Evolutionary conservation across 1,140 invertebrate genomes (phyloP), one percentile per base, ranked within the genome.

Genomic region (Probaryconus sp.): DNA sequence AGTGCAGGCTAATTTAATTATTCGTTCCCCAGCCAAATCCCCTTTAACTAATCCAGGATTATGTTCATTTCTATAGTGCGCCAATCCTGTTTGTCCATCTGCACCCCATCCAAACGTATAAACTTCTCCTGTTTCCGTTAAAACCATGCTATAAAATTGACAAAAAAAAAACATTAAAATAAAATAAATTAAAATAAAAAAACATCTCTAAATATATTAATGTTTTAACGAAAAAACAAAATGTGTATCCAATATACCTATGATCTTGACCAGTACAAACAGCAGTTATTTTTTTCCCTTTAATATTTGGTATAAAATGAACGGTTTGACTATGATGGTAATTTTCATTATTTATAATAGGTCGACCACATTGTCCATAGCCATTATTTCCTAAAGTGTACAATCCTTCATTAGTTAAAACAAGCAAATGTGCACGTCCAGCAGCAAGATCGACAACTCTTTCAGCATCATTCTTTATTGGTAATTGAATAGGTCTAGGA

Each of bases 81-180:
- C 94, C 5, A 93, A 86, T 33, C 97, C 97, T 0, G 96, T 97
- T 89, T 99, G 97, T 2, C 97, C 97, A 89, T 98, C 97, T 1
- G 96, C 94, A 14, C 97, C 94, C 92, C 96, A 96, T 1, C 97
- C 97, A 89, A 96, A 98, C 7, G 93, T 91, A 81, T 92, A 98
- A 2, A 98, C 92, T 78, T 92, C 88, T 14, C 97, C 97, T 33
- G 90, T 86, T 81, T 93, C 90, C 63, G 93, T 95, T 24, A 98
- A 80, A 65, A 97, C 92, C 72, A 98, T 88, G 73, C 95, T 95
- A 83, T 61, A 75, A 69, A 77, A 7, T 38, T 67, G 73, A 56
- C 33, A 38, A 31, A 76, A 78, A 68, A 67, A 30, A 20, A 40
- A 45, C 30, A 42, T 26, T 11, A 33, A 42, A 30, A n/a, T 47